Conservation (phyloP, 1,140 invertebrate species). For the Berghia stephanieae region DNA sequence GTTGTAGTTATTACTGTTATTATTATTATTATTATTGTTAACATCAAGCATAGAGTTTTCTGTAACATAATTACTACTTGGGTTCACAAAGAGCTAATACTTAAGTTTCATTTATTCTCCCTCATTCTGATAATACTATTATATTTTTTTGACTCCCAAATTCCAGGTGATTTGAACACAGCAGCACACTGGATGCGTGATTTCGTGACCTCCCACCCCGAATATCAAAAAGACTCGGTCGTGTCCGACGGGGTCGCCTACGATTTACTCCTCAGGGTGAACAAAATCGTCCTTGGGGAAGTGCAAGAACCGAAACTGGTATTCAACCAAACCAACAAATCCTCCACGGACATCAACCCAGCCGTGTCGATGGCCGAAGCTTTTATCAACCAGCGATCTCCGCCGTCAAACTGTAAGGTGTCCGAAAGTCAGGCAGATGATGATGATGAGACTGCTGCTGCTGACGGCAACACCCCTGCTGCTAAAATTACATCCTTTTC, state of each 20-base stretch:
- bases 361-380: conserved; percentile 50
- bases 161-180: conserved; percentile 59
- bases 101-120: too few relatives aligned
- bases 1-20: neutral
- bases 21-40: neutral
- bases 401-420: too few relatives aligned
- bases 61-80: neutral
- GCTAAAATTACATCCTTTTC: too few relatives aligned
- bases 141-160: neutral
- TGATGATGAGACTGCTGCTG: too few relatives aligned
- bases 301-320: conserved; percentile 37
- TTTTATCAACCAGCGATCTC: conserved; percentile 44
- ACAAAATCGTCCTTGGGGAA: conserved; percentile 38
- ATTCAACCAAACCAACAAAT: conserved; percentile 39
- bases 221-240: conserved; percentile 89
- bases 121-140: neutral
- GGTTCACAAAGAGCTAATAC: neutral
- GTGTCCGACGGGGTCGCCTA: conserved; percentile 92
- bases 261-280: conserved; percentile 81
- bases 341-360: conserved; percentile 47
- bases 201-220: conserved; percentile 87
- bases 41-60: too few relatives aligned
- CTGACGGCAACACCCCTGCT: too few relatives aligned
- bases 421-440: too few relatives aligned
- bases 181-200: conserved; percentile 84